Evolutionary conservation across 2,888 invertebrate genomes (phyloP).

Genomic region (Acrobasis repandana): DNA sequence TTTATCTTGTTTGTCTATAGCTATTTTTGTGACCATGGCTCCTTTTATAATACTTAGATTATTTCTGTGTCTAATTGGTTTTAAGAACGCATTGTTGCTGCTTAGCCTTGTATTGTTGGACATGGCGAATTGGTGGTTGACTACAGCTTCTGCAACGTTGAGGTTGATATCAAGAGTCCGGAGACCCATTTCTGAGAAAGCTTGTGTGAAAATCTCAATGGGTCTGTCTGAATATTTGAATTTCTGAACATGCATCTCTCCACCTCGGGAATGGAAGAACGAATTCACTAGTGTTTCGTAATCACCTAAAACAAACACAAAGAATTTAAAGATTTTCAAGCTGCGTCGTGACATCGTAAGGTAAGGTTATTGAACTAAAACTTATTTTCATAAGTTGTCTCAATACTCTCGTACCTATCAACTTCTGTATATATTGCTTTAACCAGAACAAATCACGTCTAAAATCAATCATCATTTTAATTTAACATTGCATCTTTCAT

Average conservation of each 20-base stretch:
- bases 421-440: too few species aligned
- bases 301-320: conserved; percentile 54
- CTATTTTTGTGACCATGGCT: conserved; percentile 68
- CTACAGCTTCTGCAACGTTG: conserved; percentile 68
- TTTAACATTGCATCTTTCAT: too few species aligned
- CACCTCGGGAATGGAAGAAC: conserved; percentile 71
- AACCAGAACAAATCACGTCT: too few species aligned
- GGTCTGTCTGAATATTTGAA: conserved; percentile 70
- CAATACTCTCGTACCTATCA: too few species aligned
- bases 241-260: conserved; percentile 72
- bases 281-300: conserved; percentile 75
- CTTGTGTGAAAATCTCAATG: conserved; percentile 66
- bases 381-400: too few species aligned
- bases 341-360: too few species aligned
- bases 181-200: conserved; percentile 72
- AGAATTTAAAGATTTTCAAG: neutral
- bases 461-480: too few species aligned
- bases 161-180: conserved; percentile 68
- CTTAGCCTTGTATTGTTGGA: conserved; percentile 74
- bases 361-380: too few species aligned
- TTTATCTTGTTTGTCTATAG: conserved; percentile 66
- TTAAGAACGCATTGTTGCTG: conserved; percentile 68
- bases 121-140: conserved; percentile 70
- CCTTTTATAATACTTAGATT: conserved; percentile 68
- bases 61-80: conserved; percentile 67